Conservation (phyloP, 2,113 vertebrate genomes). For the Microcebus ravelobensis region DNA sequence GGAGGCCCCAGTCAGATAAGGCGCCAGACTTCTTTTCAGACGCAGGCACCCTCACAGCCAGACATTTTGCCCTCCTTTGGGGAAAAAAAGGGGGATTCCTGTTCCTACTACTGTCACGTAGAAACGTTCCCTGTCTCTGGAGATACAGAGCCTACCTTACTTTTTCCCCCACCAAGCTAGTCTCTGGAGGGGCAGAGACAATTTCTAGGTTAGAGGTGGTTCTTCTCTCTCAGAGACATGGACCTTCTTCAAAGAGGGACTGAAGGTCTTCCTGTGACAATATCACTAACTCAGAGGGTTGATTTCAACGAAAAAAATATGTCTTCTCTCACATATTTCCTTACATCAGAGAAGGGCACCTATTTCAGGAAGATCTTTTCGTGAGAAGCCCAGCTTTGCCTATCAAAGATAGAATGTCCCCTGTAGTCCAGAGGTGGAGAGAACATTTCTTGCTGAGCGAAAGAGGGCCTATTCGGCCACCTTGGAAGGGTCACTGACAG, state of each 20-base stretch:
- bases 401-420: conserved; percentile 5
- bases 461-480: background rate
- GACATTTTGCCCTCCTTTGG: conserved; percentile 3
- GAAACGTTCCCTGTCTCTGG: background rate
- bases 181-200: conserved; percentile 14
- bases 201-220: conserved; percentile 18
- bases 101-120: background rate
- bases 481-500: conserved; percentile 20
- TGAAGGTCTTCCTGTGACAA: conserved; percentile 29
- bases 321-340: conserved; percentile 1
- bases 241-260: conserved; percentile 40
- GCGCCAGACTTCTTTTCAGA: background rate
- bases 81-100: background rate
- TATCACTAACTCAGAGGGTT: conserved; percentile 21
- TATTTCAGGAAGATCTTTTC: conserved; percentile 43
- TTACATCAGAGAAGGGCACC: conserved; percentile 50
- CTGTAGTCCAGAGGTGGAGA: background rate
- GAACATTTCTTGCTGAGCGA: background rate
- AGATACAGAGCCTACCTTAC: background rate
- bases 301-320: background rate
- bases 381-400: conserved; percentile 45
- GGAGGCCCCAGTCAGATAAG: background rate
- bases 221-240: conserved; percentile 12
- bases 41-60: background rate
- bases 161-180: background rate